phyloP scores from a whole-genome alignment of 2,797 vertebrate species.

The Limnodromus scolopaceus region DNA sequence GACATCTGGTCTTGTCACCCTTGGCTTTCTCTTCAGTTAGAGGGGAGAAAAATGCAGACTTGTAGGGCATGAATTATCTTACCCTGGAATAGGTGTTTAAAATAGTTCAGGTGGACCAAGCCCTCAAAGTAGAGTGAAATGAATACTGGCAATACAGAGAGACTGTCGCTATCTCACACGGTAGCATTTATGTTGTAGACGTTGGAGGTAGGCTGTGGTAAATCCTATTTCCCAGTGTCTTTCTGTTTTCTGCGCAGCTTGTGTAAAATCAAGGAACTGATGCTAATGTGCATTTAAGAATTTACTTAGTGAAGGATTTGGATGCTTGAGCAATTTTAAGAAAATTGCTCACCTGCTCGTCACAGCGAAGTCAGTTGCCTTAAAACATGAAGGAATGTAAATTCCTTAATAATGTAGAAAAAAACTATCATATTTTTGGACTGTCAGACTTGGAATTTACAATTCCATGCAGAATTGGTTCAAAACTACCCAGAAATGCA shows the following conservation, averaged over 20 bases:
- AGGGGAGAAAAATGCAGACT: not conserved
- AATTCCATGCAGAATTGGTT: conserved; percentile 22
- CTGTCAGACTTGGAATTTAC: conserved; percentile 20
- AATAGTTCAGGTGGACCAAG: not conserved
- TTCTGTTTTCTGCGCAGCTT: not conserved
- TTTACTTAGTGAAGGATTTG: not conserved
- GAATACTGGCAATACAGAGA: not conserved
- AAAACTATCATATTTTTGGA: conserved; percentile 38
- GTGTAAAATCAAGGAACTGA: not conserved
- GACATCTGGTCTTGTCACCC: not conserved
- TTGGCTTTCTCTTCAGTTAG: not conserved
- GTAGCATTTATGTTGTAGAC: not conserved
- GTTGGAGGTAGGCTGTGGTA: not conserved
- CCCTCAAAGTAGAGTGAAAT: not conserved
- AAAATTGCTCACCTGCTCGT: not conserved
- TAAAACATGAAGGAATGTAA: not conserved
- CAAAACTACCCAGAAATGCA: conserved; percentile 13
- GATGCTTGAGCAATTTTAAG: not conserved
- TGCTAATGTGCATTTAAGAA: not conserved
- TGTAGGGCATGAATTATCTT: not conserved
- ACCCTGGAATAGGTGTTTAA: not conserved
- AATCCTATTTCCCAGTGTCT: not conserved
- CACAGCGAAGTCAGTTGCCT: not conserved
- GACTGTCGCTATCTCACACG: not conserved
- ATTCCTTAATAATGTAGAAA: not conserved